These are phyloP conservation scores for Thecophora atra DNA, from an alignment of 2,888 invertebrate genomes.

Conservation along the genomic window DNA sequence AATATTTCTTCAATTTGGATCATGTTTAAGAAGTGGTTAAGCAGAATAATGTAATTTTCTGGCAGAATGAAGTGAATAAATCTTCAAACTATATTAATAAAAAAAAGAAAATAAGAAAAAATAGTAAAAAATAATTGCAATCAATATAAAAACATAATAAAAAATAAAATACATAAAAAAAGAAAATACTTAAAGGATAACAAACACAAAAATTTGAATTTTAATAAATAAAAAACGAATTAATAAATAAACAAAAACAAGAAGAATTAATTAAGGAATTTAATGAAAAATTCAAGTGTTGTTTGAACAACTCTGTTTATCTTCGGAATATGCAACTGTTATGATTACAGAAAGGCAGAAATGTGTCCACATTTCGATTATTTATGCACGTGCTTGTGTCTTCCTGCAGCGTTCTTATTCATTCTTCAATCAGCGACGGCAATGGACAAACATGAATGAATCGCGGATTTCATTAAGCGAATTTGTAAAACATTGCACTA, in stretches of 20 bases:
- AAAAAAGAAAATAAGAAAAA: no score
- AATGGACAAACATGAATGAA: constrained; percentile 31
- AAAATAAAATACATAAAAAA: no score
- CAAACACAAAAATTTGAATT: neutral
- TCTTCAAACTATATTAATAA: no score
- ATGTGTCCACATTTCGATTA: neutral
- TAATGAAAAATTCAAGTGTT: no score
- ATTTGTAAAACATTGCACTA: constrained; percentile 43
- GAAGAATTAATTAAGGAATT: no score
- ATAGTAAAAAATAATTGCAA: no score
- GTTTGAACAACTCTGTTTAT: no score
- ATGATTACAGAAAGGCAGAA: neutral
- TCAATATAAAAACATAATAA: no score
- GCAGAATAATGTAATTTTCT: no score
- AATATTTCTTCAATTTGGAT: no score
- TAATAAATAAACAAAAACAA: neutral
- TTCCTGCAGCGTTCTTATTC: neutral
- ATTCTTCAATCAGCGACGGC: neutral
- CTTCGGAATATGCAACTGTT: neutral
- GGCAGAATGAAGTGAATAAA: no score
- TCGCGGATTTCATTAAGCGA: constrained; percentile 27
- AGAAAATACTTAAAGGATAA: neutral
- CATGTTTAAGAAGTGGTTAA: no score
- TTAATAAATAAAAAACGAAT: neutral
- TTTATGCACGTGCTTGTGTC: constrained; percentile 16